Percentiles rank a stretch among this genome's conserved stretches.
Conservation (phyloP, 1,140 invertebrate species). For the Anthonomus grandis region DNA sequence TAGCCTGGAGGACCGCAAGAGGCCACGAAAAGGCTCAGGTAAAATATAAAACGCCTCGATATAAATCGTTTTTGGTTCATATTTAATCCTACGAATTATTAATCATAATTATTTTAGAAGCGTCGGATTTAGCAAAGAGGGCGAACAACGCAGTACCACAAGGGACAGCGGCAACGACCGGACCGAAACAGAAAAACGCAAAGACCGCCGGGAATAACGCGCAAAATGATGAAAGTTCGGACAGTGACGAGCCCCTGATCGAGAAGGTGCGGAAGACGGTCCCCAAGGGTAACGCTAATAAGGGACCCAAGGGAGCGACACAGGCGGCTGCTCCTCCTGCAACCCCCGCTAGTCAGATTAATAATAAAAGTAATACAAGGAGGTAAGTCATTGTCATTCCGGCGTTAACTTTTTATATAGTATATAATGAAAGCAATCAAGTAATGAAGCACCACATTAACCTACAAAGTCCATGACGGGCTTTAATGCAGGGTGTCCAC, state of each 20-base stretch:
- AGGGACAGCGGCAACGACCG: no score
- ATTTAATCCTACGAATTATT: conserved; percentile 6
- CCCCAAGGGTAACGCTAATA: conserved; percentile 18
- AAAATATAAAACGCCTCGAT: neutral
- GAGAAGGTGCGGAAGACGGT: conserved; percentile 61
- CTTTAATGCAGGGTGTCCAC: no score
- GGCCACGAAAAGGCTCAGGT: conserved; percentile 55
- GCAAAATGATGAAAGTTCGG: conserved; percentile 60
- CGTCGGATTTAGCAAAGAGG: conserved; percentile 15
- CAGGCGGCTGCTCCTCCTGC: neutral
- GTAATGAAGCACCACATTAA: no score
- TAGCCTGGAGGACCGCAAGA: conserved; percentile 51
- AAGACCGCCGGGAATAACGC: conserved; percentile 16
- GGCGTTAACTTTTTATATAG: no score
- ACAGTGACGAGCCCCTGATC: conserved; percentile 75
- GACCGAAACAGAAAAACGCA: neutral
- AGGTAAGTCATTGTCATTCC: conserved; percentile 14
- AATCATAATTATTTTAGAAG: conserved; percentile 11
- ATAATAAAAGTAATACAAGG: conserved; percentile 26
- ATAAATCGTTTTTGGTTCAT: neutral
- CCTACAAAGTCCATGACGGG: no score
- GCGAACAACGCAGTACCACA: conserved; percentile 19
- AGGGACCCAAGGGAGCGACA: conserved; percentile 3
- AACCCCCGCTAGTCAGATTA: conserved; percentile 29
- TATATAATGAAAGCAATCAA: no score